Base-by-base conservation (phyloP, 2,113 vertebrate species). In the Ammodytes dubius region DNA sequence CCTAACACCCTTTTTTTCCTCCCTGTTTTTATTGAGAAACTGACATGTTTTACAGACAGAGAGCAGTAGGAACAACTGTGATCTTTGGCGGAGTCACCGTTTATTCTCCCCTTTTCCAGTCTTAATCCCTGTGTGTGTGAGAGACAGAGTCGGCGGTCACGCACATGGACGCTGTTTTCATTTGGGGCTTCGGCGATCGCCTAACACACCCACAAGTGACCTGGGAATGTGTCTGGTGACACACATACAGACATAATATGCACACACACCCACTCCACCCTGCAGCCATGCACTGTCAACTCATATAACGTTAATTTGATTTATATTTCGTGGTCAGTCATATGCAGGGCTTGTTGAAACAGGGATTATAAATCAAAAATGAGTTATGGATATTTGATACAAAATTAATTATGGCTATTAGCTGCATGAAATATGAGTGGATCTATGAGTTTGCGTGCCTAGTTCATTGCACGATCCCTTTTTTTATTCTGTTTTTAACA, bases 121-220 rank as follows among this genome's bases (percentile, higher is more conserved):
- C 56, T 64, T 86, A 88, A 90, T 89, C 80, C 91, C 75, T 27
- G 47, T 64, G 77, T 90, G 84, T 87, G 82, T 67, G 79, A 72
- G 74, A 81, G 58, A 65, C 60, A 0, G 54, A 6, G 79, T 78
- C 70, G 69, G 81, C 60, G 27, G 81, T 88, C 87, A 90, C 74
- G 54, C 87, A 87, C 89, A 87, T 83, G 75, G 82, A 82, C 81
- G 56, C 70, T 89, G 78, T 92, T 91, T 93, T 92, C 77, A 78
- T 89, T 90, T 74, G 80, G 87, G 69, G 69, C 79, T 6, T 57
- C 66, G 89, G 71, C 70, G 64, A 54, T 85, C 78, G 77, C 53
- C 47, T 61, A 66, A 87, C 86, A 81, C 86, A 61, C 80, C 77
- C 86, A 86, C 70, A 12, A 79, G 82, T 74, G 83, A 88, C 83